Conservation (phyloP, 2,888 invertebrate species). For the Megalurothrips usitatus region DNA sequence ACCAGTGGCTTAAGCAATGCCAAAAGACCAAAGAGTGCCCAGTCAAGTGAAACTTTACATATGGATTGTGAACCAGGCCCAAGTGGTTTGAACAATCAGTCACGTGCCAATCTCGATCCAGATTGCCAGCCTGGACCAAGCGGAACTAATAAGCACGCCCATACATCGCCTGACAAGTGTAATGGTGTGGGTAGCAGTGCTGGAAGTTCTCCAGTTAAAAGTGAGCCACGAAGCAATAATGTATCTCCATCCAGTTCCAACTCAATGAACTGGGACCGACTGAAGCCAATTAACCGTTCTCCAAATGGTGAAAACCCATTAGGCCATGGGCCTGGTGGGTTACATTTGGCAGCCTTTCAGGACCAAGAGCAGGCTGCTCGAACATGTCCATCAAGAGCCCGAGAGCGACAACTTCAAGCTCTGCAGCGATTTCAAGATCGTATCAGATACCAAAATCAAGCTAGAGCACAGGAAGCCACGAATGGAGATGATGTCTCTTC, state of each 20-base stretch:
- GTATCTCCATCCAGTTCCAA: background rate
- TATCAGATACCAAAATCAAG: constrained; percentile 46
- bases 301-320: background rate
- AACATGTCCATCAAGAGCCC: constrained; percentile 46
- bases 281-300: constrained; percentile 1
- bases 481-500: constrained; percentile 32
- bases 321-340: background rate
- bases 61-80: constrained; percentile 11
- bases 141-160: background rate
- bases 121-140: constrained; percentile 1
- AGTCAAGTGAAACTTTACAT: background rate
- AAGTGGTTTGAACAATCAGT: background rate
- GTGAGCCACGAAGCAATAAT: background rate
- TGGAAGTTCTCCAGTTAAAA: background rate
- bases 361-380: constrained; percentile 42
- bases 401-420: constrained; percentile 60
- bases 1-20: background rate
- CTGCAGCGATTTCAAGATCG: constrained; percentile 62
- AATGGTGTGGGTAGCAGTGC: background rate
- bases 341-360: constrained; percentile 55
- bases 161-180: background rate
- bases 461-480: constrained; percentile 42
- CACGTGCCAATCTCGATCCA: background rate
- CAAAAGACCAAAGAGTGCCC: background rate
- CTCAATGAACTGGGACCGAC: background rate